These are phyloP conservation scores for Thunnus thynnus DNA, from an alignment of 2,113 vertebrate species.

Conservation along the genomic window DNA sequence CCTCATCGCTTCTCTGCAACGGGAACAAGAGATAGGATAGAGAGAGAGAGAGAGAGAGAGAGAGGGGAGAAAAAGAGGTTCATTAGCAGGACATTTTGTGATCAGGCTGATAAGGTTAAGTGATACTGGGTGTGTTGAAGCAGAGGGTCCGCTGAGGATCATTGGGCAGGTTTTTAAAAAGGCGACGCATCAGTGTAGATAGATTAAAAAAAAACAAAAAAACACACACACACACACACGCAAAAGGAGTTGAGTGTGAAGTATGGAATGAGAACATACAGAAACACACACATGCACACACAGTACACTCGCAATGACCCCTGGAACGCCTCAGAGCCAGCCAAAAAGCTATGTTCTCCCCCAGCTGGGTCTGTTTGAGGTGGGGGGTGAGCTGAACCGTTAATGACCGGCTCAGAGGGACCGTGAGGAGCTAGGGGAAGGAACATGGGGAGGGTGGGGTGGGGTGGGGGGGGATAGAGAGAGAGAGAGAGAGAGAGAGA, in stretches of 20 bases:
- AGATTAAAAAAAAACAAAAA: neutral
- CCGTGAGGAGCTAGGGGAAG: constrained; percentile 40
- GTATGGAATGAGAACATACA: constrained; percentile 16
- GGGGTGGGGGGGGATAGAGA: neutral
- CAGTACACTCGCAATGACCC: constrained; percentile 49
- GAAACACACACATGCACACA: constrained; percentile 17
- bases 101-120: constrained; percentile 1
- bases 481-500: no score
- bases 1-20: constrained; percentile 96
- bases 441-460: neutral
- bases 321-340: constrained; percentile 43
- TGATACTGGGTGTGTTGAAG: neutral
- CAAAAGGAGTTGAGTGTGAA: neutral
- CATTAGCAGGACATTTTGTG: neutral
- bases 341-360: constrained; percentile 61
- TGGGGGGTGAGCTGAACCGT: constrained; percentile 38
- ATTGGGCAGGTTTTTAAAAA: neutral
- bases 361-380: constrained; percentile 62
- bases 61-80: neutral
- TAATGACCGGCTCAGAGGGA: constrained; percentile 66
- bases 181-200: neutral
- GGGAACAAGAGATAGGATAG: constrained; percentile 15
- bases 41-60: neutral
- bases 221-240: neutral
- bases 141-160: neutral